These are phyloP conservation scores for Fregata magnificens DNA, from an alignment of 2,113 vertebrate genomes.

Conservation along the genomic window DNA sequence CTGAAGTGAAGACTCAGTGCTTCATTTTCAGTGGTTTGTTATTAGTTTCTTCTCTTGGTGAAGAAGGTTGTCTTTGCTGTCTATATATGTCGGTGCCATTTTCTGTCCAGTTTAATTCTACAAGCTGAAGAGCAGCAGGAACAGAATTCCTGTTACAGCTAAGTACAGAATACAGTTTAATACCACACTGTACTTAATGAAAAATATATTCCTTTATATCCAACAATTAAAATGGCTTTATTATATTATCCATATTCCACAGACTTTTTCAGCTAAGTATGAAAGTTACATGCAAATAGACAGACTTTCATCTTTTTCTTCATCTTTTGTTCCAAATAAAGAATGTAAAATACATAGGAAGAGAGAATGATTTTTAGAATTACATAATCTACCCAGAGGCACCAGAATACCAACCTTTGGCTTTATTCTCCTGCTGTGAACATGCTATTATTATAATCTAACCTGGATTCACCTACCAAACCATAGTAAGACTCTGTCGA, in stretches of 20 bases:
- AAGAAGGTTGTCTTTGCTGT: not conserved
- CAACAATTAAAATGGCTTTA: not conserved
- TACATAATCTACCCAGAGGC: not conserved
- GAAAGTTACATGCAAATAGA: not conserved
- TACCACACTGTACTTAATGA: not conserved
- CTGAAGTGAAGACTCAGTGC: not conserved
- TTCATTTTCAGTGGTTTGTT: constrained; percentile 21
- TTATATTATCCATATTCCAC: not conserved
- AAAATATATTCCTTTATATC: not conserved
- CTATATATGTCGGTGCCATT: not conserved
- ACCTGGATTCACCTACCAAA: not conserved
- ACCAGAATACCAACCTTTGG: not conserved
- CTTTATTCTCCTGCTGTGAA: not conserved
- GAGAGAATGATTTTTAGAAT: not conserved
- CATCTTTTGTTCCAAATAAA: not conserved
- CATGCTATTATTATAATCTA: not conserved
- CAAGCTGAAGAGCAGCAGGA: not conserved
- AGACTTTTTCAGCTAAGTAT: not conserved
- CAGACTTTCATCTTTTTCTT: not conserved
- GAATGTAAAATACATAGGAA: not conserved
- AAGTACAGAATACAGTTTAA: not conserved
- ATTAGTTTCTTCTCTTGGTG: constrained; percentile 1
- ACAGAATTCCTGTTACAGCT: not conserved
- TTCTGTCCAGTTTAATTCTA: not conserved
- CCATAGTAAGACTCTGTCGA: not conserved